These are phyloP conservation scores for Mayetiola destructor DNA, from an alignment of 2,888 invertebrate species.

Conservation along the genomic window DNA sequence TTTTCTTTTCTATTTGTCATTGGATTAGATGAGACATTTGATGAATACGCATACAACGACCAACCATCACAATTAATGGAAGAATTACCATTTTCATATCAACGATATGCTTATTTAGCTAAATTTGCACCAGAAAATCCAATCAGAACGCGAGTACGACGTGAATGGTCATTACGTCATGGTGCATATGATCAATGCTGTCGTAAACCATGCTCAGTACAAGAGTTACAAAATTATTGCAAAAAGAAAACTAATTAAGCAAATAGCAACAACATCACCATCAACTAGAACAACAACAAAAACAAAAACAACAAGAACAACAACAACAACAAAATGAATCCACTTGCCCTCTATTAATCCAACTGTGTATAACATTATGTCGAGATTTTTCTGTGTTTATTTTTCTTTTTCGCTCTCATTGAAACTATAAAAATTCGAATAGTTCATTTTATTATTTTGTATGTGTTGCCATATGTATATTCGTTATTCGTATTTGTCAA, in stretches of 20 bases:
- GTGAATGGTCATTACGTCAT: constrained; percentile 18
- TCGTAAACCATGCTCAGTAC: constrained; percentile 29
- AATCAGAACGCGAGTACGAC: neutral
- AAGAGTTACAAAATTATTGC: constrained; percentile 33
- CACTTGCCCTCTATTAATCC: neutral
- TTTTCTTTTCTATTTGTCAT: neutral
- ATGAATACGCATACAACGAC: constrained; percentile 6
- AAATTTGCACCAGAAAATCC: constrained; percentile 1
- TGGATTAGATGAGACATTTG: neutral
- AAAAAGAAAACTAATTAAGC: neutral
- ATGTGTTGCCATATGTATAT: too few species aligned
- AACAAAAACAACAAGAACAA: neutral
- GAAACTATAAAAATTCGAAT: too few species aligned
- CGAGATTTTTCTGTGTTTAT: too few species aligned
- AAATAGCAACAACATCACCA: neutral
- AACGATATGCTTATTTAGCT: constrained; percentile 1
- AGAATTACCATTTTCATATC: neutral
- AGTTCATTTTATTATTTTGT: too few species aligned
- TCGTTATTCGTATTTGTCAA: too few species aligned
- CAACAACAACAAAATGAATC: neutral
- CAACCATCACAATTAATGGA: neutral
- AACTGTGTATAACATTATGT: too few species aligned
- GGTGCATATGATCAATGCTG: constrained; percentile 38
- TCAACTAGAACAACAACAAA: neutral
- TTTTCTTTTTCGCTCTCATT: too few species aligned